These are phyloP conservation scores for Gila orcuttii DNA, from an alignment of 2,113 vertebrate genomes.

Conservation along the genomic window DNA sequence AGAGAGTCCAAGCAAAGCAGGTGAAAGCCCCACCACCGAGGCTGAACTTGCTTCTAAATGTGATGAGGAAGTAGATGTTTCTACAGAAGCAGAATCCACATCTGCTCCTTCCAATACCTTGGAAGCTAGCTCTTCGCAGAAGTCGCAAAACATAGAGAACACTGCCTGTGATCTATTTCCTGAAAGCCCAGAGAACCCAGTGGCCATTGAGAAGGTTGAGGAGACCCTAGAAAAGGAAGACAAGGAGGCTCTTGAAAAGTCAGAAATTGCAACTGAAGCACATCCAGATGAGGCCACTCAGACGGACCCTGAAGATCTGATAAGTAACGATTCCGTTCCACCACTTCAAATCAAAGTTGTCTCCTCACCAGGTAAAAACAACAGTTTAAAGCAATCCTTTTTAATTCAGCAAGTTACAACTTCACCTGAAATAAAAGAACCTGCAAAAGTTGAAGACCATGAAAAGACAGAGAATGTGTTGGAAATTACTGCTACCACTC, in stretches of 20 bases:
- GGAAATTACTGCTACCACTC: conserved; percentile 48
- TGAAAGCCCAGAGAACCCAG: conserved; percentile 38
- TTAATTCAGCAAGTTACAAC: conserved; percentile 72
- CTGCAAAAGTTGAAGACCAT: conserved; percentile 57
- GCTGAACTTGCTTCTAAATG: conserved; percentile 26
- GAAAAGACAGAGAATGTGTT: conserved; percentile 58
- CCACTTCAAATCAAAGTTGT: conserved; percentile 79
- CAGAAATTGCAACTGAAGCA: conserved; percentile 38
- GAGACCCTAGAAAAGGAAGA: conserved; percentile 54
- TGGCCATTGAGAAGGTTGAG: conserved; percentile 45
- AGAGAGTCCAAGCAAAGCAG: conserved; percentile 52
- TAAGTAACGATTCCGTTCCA: conserved; percentile 63
- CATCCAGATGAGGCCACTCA: conserved; percentile 60
- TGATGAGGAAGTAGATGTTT: conserved; percentile 22
- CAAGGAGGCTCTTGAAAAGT: conserved; percentile 51
- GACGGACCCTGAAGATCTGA: conserved; percentile 51
- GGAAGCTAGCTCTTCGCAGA: conserved; percentile 50
- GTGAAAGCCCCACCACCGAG: conserved; percentile 50
- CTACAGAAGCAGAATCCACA: conserved; percentile 8
- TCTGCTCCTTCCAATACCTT: conserved; percentile 46
- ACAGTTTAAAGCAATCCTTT: conserved; percentile 75
- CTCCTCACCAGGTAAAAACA: conserved; percentile 75
- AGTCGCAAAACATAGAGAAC: conserved; percentile 54
- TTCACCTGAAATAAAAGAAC: conserved; percentile 65
- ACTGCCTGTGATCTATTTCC: conserved; percentile 24